Percentiles rank a stretch among this genome's conserved stretches.
Evolutionary conservation across 35 echinoderm and acorn worm species (phyloP).

Genomic region (Nesometra sesokonis): DNA sequence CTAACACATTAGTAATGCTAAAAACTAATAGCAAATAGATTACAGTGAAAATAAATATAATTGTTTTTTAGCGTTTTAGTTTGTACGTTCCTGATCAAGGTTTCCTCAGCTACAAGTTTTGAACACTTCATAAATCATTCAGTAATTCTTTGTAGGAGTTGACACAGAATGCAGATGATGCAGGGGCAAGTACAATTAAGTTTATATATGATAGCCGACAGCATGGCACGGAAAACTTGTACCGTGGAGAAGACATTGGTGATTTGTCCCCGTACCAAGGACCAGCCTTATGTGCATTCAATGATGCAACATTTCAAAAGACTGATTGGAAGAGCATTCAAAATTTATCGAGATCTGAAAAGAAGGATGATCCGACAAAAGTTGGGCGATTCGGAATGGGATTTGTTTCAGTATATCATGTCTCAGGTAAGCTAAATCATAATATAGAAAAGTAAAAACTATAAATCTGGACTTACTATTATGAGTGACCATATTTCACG

Average conservation of each 20-base stretch:
- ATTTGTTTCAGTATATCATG: constrained; percentile 18
- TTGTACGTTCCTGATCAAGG: no score
- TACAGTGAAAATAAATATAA: no score
- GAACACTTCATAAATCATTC: no score
- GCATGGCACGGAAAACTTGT: constrained; percentile 27
- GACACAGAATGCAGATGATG: constrained; percentile 88
- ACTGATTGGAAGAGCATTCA: background rate
- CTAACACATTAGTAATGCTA: no score
- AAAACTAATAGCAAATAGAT: no score
- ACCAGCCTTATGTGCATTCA: background rate
- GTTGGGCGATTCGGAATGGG: constrained; percentile 7
- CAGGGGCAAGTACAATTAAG: constrained; percentile 45
- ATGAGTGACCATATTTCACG: background rate
- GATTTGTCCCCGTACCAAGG: background rate
- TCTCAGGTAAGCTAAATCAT: constrained; percentile 1
- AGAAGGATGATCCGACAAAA: background rate
- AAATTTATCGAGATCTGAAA: background rate
- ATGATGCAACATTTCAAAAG: background rate
- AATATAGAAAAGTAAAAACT: background rate
- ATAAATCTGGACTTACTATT: background rate
- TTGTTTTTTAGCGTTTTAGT: no score
- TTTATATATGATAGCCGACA: constrained; percentile 61
- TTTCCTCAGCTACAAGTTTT: no score
- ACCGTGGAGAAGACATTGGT: background rate
- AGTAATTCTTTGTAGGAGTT: background rate